These are phyloP conservation scores for Sarcophaga peregrina DNA, from an alignment of 1,140 invertebrate genomes.

Conservation along the genomic window DNA sequence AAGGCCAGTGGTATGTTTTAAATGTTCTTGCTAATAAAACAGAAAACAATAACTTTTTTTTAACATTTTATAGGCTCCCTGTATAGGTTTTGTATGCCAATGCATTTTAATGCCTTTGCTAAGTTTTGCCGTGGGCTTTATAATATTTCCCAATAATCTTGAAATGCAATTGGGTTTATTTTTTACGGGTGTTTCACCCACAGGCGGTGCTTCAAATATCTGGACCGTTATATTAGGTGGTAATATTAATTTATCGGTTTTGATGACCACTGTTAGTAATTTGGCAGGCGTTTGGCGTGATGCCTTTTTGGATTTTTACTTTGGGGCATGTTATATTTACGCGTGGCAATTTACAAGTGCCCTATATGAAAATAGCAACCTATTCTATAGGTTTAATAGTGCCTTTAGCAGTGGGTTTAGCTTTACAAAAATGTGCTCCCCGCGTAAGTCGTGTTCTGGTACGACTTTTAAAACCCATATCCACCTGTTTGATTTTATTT, in stretches of 20 bases:
- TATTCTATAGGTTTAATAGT: conserved; percentile 83
- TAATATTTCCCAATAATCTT: conserved; percentile 76
- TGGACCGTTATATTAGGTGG: conserved; percentile 89
- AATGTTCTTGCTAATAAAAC: background rate
- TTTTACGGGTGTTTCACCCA: conserved; percentile 88
- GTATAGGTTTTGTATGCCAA: conserved; percentile 83
- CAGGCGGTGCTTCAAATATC: conserved; percentile 91
- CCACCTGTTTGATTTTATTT: conserved; percentile 83
- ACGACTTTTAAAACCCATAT: conserved; percentile 85
- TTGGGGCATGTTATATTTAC: conserved; percentile 81
- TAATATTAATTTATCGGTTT: conserved; percentile 87
- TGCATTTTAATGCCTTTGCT: conserved; percentile 90
- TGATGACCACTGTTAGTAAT: conserved; percentile 90
- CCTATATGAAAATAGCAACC: conserved; percentile 80
- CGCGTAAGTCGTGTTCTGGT: conserved; percentile 76
- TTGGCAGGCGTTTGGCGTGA: conserved; percentile 87
- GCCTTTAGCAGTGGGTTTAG: conserved; percentile 82
- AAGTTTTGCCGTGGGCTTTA: conserved; percentile 76
- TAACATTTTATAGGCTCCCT: conserved; percentile 68
- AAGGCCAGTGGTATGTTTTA: conserved; percentile 72
- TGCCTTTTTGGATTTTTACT: conserved; percentile 93
- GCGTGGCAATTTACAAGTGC: conserved; percentile 77
- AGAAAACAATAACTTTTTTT: conserved; percentile 54
- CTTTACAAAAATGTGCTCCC: conserved; percentile 76
- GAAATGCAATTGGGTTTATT: conserved; percentile 86